Percentiles rank a stretch among this genome's conserved stretches.
These are phyloP conservation scores for Diplazon laetatorius DNA, from an alignment of 2,888 invertebrate species.

Conservation along the genomic window DNA sequence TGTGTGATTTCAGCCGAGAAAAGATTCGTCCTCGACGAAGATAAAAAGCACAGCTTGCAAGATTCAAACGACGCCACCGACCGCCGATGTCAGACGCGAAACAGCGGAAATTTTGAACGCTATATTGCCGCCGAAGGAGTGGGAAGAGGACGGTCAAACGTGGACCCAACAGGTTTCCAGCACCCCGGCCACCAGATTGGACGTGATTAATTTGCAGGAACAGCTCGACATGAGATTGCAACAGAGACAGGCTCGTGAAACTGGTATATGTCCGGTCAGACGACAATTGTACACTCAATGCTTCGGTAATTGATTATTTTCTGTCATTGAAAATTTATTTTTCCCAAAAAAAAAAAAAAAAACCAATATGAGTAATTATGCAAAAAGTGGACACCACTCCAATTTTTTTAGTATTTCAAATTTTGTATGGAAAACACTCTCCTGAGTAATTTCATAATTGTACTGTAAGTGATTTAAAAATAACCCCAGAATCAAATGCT, in stretches of 20 bases:
- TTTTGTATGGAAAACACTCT: too few relatives aligned
- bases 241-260: constrained; percentile 96
- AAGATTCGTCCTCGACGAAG: constrained; percentile 75
- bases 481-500: too few relatives aligned
- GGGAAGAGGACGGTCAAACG: constrained; percentile 96
- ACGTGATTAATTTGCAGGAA: constrained; percentile 98
- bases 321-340: not conserved
- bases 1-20: constrained; percentile 63
- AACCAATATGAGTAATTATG: too few relatives aligned
- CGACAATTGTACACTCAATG: constrained; percentile 97
- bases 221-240: constrained; percentile 95
- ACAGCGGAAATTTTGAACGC: constrained; percentile 96
- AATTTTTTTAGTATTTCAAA: too few relatives aligned
- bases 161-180: constrained; percentile 97
- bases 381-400: too few relatives aligned
- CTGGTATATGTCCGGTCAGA: constrained; percentile 97
- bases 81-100: constrained; percentile 88
- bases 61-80: constrained; percentile 82
- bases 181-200: constrained; percentile 96
- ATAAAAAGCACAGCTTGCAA: constrained; percentile 72
- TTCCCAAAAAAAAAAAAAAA: not conserved
- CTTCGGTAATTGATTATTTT: constrained; percentile 86
- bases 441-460: too few relatives aligned
- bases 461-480: too few relatives aligned
- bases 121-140: constrained; percentile 96